A percentile compares a stretch with the other conserved stretches of the same genome.
Conservation (phyloP, 2,113 vertebrate genomes). For the Megalops atlanticus region DNA sequence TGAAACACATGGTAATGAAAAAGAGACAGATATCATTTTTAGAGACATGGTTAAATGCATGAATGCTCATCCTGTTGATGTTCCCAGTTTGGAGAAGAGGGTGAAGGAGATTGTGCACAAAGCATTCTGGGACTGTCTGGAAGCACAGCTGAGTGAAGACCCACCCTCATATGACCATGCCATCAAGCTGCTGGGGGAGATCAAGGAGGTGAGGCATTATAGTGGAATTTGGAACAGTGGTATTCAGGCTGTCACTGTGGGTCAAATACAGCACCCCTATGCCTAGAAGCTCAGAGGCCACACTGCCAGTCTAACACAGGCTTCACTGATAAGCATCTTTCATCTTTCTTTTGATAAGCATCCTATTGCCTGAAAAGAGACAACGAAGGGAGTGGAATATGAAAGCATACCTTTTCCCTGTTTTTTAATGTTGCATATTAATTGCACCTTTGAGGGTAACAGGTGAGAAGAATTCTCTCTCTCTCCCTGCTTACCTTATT, state of each 20-base stretch:
- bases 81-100: background rate
- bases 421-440: background rate
- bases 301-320: background rate
- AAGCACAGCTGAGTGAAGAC: conserved; percentile 83
- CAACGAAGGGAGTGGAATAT: background rate
- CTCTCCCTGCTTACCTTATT: too few relatives aligned
- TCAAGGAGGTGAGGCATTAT: conserved; percentile 49
- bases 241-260: background rate
- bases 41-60: too few relatives aligned
- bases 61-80: background rate
- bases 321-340: too few relatives aligned
- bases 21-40: too few relatives aligned
- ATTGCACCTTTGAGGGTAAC: background rate
- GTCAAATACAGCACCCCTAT: background rate
- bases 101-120: conserved; percentile 90
- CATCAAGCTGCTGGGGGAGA: conserved; percentile 17
- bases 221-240: background rate
- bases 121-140: conserved; percentile 95
- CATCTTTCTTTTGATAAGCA: too few relatives aligned
- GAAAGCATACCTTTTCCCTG: too few relatives aligned
- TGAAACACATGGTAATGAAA: background rate
- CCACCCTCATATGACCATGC: conserved; percentile 60
- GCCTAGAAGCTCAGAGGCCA: background rate
- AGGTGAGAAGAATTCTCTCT: background rate
- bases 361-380: background rate